Conservation (phyloP, 23 tunicate genomes). For the Trididemnum miniatum region DNA sequence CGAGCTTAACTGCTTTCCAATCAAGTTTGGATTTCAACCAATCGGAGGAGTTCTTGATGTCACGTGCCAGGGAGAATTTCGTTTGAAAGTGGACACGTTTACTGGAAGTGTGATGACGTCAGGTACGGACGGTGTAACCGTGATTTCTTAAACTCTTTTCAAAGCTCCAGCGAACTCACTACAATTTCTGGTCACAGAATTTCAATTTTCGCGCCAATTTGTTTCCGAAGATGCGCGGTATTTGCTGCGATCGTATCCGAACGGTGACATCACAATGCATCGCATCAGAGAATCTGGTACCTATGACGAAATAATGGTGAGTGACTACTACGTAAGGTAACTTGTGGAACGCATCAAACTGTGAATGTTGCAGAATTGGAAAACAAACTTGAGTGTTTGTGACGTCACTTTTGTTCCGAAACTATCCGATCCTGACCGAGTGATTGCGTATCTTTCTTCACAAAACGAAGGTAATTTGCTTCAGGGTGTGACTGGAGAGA, state of each 20-base stretch:
- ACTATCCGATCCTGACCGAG: neutral
- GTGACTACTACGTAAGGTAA: neutral
- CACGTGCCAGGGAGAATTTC: conserved; percentile 32
- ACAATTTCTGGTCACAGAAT: neutral
- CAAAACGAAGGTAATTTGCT: conserved; percentile 47
- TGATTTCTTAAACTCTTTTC: no score
- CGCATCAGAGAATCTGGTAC: neutral
- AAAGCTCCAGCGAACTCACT: no score
- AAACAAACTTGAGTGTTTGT: conserved; percentile 46
- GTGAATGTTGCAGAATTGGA: conserved; percentile 15
- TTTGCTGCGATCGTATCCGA: no score
- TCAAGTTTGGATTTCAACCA: conserved; percentile 35
- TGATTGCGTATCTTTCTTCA: conserved; percentile 49
- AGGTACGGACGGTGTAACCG: neutral
- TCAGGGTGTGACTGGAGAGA: no score
- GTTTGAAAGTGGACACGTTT: neutral
- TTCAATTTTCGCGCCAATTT: neutral
- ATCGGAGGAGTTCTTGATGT: conserved; percentile 72
- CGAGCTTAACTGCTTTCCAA: conserved; percentile 37
- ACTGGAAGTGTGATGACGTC: neutral
- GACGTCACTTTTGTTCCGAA: conserved; percentile 44
- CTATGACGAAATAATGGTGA: neutral
- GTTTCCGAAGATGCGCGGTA: no score
- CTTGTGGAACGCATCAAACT: neutral
- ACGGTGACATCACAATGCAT: neutral